phyloP scores from a whole-genome alignment of 2,888 invertebrate genomes.

The Amphipyra berbera region DNA sequence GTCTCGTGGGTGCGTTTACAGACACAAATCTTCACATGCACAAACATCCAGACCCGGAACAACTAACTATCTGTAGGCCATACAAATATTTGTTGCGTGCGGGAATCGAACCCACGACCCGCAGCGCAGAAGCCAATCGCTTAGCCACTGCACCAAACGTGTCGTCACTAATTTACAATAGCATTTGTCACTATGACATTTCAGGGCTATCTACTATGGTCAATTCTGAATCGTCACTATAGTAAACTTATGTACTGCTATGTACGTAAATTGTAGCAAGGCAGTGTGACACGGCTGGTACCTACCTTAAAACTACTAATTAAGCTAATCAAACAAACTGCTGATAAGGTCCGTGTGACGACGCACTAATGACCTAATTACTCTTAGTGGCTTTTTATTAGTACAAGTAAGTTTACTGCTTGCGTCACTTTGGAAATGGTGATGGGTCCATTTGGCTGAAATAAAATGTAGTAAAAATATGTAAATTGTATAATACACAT shows the following conservation, averaged over 20 bases:
- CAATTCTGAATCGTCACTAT: neutral
- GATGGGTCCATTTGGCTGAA: too few relatives aligned
- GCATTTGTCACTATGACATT: slow-evolving; percentile 9
- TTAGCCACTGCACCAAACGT: too few relatives aligned
- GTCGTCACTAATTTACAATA: neutral
- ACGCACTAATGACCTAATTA: slow-evolving; percentile 18
- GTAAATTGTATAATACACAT: too few relatives aligned
- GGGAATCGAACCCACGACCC: too few relatives aligned
- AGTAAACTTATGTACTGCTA: slow-evolving; percentile 7
- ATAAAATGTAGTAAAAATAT: too few relatives aligned
- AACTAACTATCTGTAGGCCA: too few relatives aligned
- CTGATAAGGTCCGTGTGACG: slow-evolving; percentile 22
- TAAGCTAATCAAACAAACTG: slow-evolving; percentile 18
- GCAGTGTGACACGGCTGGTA: neutral
- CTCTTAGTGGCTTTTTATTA: slow-evolving; percentile 4
- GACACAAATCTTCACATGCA: too few relatives aligned
- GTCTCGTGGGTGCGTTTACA: too few relatives aligned
- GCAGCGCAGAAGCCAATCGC: too few relatives aligned
- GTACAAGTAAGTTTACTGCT: neutral
- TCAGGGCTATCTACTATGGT: slow-evolving; percentile 10
- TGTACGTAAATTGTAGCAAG: slow-evolving; percentile 3
- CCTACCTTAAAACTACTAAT: slow-evolving; percentile 18
- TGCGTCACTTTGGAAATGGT: neutral
- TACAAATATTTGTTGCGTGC: too few relatives aligned
- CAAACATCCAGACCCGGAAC: too few relatives aligned